Conservation (phyloP, 2,797 vertebrate species). For the Argyrosomus regius region DNA sequence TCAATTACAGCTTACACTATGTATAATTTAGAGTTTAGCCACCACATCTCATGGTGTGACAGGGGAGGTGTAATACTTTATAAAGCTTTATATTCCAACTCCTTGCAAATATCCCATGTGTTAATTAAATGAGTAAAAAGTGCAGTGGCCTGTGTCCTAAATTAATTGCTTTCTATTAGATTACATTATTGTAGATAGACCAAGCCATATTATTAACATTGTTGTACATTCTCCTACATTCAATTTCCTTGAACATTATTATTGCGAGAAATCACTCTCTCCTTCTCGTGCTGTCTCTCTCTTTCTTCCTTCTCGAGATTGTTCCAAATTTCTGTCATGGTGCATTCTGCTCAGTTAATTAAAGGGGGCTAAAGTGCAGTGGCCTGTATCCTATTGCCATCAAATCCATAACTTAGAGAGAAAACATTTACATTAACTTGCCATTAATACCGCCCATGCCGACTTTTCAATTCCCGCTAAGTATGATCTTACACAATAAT, state of each 20-base stretch:
- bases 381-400: constrained; percentile 88
- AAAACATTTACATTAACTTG: constrained; percentile 85
- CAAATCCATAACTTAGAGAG: constrained; percentile 85
- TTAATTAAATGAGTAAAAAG: constrained; percentile 90
- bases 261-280: constrained; percentile 80
- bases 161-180: constrained; percentile 92
- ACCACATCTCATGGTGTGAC: constrained; percentile 71
- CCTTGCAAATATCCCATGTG: constrained; percentile 80
- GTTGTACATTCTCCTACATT: constrained; percentile 90
- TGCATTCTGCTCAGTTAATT: constrained; percentile 87
- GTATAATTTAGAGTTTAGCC: constrained; percentile 70
- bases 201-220: constrained; percentile 87
- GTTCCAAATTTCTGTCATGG: constrained; percentile 84
- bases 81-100: constrained; percentile 80
- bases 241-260: constrained; percentile 89
- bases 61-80: constrained; percentile 80
- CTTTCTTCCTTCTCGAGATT: constrained; percentile 74
- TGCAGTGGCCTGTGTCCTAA: constrained; percentile 90
- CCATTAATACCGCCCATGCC: constrained; percentile 81
- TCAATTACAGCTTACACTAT: constrained; percentile 60
- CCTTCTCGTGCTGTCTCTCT: constrained; percentile 54
- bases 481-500: constrained; percentile 82
- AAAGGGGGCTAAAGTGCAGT: constrained; percentile 87
- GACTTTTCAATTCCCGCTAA: constrained; percentile 83
- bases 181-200: constrained; percentile 86